These are phyloP conservation scores for Cuniculus paca DNA, from an alignment of 2,797 vertebrate species.

Conservation along the genomic window DNA sequence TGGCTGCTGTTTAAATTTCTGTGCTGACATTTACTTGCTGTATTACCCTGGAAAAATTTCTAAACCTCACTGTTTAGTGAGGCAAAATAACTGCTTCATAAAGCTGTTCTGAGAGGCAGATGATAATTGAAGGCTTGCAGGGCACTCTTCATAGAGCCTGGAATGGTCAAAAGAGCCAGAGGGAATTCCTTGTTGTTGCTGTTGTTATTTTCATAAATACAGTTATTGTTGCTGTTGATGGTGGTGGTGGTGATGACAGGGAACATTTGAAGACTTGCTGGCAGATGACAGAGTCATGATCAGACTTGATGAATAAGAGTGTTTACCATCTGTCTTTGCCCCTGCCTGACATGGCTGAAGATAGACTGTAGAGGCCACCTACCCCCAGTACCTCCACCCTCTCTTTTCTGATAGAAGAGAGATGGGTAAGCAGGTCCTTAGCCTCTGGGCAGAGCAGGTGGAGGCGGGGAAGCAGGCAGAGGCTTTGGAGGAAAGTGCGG, in stretches of 20 bases:
- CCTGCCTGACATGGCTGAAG: not conserved
- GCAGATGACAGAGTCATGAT: not conserved
- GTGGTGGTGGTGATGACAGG: not conserved
- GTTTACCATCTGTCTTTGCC: not conserved
- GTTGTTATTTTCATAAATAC: not conserved
- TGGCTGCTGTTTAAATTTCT: not conserved
- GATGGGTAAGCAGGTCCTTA: not conserved
- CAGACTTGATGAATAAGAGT: not conserved
- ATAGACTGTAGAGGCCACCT: not conserved
- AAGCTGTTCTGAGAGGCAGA: not conserved
- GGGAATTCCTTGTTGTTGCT: not conserved
- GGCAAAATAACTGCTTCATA: not conserved
- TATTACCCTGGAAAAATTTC: not conserved
- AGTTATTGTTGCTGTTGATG: not conserved
- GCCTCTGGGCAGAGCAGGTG: not conserved
- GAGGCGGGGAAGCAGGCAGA: not conserved
- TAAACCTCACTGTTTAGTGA: not conserved
- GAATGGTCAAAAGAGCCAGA: not conserved
- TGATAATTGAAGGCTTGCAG: not conserved
- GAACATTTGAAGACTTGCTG: not conserved
- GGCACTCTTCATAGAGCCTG: not conserved
- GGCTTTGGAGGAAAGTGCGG: not conserved
- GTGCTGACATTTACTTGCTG: not conserved
- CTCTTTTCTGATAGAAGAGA: not conserved
- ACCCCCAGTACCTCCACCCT: not conserved